phyloP scores from a whole-genome alignment of 2,888 invertebrate genomes.

The Philhelius pedissequus region DNA sequence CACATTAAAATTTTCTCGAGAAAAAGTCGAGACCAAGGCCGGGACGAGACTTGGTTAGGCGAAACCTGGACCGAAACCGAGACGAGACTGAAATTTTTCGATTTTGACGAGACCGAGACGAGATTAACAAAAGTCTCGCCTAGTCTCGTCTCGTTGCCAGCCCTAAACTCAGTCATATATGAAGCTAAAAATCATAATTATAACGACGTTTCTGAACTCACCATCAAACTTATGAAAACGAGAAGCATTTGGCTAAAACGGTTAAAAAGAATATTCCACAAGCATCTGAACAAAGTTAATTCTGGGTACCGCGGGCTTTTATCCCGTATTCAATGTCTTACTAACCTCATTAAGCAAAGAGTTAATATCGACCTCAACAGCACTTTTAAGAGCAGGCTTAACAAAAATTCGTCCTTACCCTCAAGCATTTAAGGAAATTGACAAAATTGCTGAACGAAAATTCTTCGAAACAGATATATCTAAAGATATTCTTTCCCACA shows the following conservation, averaged over 20 bases:
- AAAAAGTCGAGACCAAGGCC: too few relatives aligned
- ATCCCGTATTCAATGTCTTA: neutral
- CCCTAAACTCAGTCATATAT: neutral
- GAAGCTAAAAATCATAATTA: neutral
- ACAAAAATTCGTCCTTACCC: neutral
- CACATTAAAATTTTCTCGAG: too few relatives aligned
- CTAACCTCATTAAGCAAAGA: neutral
- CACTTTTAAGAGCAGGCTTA: neutral
- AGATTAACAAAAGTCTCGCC: too few relatives aligned
- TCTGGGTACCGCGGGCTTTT: neutral
- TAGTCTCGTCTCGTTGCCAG: too few relatives aligned
- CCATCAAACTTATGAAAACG: neutral
- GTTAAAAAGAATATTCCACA: neutral
- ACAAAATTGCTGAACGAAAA: too few relatives aligned
- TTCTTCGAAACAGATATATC: neutral
- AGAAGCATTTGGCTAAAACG: neutral
- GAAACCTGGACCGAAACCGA: too few relatives aligned
- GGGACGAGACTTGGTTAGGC: too few relatives aligned
- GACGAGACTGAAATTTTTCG: too few relatives aligned
- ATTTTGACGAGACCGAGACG: too few relatives aligned
- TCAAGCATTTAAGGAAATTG: neutral
- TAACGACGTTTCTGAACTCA: neutral
- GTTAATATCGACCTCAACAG: neutral
- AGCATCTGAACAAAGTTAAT: neutral
- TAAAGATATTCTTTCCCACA: neutral